Percentiles rank a stretch among this genome's conserved stretches.
phyloP scores from a whole-genome alignment of 2,888 invertebrate genomes.

The Ephialtes manifestator region DNA sequence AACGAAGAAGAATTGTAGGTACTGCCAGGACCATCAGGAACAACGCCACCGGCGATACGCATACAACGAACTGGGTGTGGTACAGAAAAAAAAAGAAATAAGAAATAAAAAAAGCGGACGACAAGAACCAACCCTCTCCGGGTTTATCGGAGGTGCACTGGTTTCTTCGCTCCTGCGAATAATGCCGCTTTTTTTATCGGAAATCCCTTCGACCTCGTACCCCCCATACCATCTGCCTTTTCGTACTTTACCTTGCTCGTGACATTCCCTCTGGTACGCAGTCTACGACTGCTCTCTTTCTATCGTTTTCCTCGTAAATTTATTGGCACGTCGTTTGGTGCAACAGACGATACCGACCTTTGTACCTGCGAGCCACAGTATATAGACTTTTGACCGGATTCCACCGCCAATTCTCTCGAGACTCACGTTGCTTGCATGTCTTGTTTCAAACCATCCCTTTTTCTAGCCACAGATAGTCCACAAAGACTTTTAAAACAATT shows the following conservation, averaged over 20 bases:
- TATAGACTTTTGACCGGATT: slow-evolving; percentile 30
- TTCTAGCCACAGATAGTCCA: not conserved
- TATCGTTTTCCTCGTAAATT: slow-evolving; percentile 45
- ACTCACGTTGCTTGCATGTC: not conserved
- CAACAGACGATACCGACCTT: slow-evolving; percentile 46
- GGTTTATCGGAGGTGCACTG: slow-evolving; percentile 16
- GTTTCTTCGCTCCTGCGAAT: slow-evolving; percentile 38
- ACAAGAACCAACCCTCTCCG: not conserved
- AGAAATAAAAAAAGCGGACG: not conserved
- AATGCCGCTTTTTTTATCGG: slow-evolving; percentile 43
- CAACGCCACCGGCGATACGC: not conserved
- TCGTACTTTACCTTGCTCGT: slow-evolving; percentile 41
- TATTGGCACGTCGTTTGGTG: slow-evolving; percentile 45
- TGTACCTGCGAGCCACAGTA: slow-evolving; percentile 17
- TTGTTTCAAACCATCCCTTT: not conserved
- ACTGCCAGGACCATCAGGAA: not conserved
- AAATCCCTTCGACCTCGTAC: slow-evolving; percentile 16
- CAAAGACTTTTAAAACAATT: not conserved
- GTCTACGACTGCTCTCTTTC: slow-evolving; percentile 1
- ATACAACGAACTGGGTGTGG: slow-evolving; percentile 4
- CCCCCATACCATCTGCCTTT: slow-evolving; percentile 8
- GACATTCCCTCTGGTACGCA: slow-evolving; percentile 43
- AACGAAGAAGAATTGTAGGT: slow-evolving; percentile 4
- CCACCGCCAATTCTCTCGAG: not conserved
- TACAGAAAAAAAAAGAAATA: not conserved